Conservation (phyloP, 2,113 vertebrate genomes). For the Tapirus terrestris region DNA sequence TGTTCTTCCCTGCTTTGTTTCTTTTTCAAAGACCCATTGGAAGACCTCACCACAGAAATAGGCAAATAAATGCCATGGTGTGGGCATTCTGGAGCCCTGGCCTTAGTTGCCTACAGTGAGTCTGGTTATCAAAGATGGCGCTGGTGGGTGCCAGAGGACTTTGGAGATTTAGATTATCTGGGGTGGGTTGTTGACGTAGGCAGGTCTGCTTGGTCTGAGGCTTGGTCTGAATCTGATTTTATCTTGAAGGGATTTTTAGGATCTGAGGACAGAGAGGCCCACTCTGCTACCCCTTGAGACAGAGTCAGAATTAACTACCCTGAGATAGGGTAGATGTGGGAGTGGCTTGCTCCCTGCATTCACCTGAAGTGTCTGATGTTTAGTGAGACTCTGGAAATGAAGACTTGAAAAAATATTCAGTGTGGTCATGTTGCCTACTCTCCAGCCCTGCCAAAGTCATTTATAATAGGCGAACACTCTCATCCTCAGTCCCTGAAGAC, state of each 20-base stretch:
- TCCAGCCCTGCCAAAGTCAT: background rate
- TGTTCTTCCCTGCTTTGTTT: background rate
- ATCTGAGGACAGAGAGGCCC: background rate
- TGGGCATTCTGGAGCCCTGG: background rate
- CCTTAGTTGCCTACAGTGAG: background rate
- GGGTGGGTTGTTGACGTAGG: background rate
- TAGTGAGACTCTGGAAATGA: slow-evolving; percentile 18
- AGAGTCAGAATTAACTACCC: background rate
- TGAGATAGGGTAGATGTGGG: background rate
- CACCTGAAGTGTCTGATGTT: background rate
- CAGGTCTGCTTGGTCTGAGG: background rate
- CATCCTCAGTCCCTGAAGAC: rapidly evolving
- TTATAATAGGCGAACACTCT: background rate
- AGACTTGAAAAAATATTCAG: background rate
- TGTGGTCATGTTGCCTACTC: background rate
- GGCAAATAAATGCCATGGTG: background rate
- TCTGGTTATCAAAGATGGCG: background rate
- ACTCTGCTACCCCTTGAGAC: background rate
- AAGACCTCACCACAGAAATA: background rate
- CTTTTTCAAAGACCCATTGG: background rate
- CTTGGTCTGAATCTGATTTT: background rate
- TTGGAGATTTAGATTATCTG: background rate
- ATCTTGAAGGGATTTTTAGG: background rate
- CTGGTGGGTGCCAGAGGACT: background rate
- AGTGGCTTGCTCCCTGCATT: background rate